Evolutionary conservation across 2,113 vertebrate species (phyloP).

Genomic region (Polypterus senegalus): DNA sequence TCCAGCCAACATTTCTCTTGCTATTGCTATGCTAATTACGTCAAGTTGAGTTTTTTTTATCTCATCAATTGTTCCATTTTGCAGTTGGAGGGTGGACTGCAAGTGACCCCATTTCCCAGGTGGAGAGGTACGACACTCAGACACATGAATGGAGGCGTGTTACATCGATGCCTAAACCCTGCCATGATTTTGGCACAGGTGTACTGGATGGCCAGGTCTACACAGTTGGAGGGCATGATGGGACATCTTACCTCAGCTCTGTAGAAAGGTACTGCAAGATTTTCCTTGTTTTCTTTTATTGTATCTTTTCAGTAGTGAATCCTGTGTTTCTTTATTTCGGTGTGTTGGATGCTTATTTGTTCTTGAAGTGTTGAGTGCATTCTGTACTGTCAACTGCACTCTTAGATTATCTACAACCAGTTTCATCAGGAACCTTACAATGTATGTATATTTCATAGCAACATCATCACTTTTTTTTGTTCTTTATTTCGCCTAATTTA

Average conservation of each 20-base stretch:
- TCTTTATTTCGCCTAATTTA: no score
- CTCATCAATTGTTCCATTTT: not conserved
- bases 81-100: conserved; percentile 42
- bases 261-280: conserved; percentile 36
- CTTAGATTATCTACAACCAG: no score
- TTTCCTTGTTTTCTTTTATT: not conserved
- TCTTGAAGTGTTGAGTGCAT: no score
- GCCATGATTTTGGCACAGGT: conserved; percentile 31
- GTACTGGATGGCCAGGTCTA: conserved; percentile 35
- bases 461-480: no score
- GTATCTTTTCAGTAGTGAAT: no score
- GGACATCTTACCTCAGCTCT: conserved; percentile 30
- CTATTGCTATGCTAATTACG: not conserved
- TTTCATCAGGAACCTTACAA: no score
- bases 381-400: no score
- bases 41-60: not conserved
- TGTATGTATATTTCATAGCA: no score
- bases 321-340: no score
- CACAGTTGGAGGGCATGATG: conserved; percentile 35
- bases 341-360: no score
- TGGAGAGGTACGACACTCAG: conserved; percentile 38
- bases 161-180: conserved; percentile 23
- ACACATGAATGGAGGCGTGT: conserved; percentile 43
- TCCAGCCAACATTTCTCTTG: not conserved
- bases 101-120: conserved; percentile 28